Evolutionary conservation across 2,113 vertebrate species (phyloP).

Genomic region (Lophura nycthemera): DNA sequence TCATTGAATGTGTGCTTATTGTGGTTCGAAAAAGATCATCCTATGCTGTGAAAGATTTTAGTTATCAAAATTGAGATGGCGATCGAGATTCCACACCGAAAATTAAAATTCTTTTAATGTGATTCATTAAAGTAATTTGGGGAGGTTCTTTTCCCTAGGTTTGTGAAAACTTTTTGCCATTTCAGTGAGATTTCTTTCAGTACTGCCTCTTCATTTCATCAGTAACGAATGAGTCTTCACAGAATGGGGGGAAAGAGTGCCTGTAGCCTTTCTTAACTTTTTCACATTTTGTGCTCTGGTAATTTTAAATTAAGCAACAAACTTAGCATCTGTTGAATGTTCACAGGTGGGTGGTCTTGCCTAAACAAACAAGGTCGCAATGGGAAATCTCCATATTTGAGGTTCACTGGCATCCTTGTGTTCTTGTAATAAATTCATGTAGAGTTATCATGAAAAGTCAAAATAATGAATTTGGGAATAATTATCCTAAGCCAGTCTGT

Average conservation of each 20-base stretch:
- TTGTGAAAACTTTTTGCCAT: not conserved
- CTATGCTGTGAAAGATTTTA: not conserved
- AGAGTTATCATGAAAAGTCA: not conserved
- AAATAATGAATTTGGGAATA: not conserved
- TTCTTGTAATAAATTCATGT: not conserved
- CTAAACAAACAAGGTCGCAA: not conserved
- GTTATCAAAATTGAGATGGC: not conserved
- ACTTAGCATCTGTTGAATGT: not conserved
- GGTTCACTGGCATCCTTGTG: not conserved
- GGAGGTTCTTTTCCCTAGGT: not conserved
- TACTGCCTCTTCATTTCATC: not conserved
- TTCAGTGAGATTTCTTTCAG: not conserved
- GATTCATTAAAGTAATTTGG: not conserved
- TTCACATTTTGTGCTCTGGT: not conserved
- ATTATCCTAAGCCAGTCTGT: not conserved
- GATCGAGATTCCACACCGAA: not conserved
- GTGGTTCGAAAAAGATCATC: not conserved
- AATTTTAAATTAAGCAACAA: not conserved
- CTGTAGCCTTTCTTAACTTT: not conserved
- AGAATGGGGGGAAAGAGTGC: not conserved
- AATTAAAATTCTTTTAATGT: not conserved
- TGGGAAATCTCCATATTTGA: not conserved
- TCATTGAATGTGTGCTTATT: not conserved
- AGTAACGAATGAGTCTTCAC: not conserved
- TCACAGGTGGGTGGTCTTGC: not conserved